Percentiles rank a stretch among this genome's conserved stretches.
Conservation (phyloP, 2,888 invertebrate species). For the Laothoe populi region DNA sequence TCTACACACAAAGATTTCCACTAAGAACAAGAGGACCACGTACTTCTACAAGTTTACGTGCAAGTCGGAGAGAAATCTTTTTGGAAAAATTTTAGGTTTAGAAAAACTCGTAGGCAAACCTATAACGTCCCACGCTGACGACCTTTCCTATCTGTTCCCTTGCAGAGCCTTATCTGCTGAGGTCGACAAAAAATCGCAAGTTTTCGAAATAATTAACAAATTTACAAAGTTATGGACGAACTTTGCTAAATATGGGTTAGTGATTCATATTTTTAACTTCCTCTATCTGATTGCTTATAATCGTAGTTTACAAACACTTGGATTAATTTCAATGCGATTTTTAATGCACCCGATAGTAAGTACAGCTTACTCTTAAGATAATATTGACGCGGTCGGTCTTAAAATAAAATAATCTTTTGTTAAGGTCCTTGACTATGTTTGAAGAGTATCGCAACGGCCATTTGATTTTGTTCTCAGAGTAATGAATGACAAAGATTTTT, state of each 20-base stretch:
- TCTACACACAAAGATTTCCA: conserved; percentile 46
- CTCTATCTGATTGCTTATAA: too few species aligned
- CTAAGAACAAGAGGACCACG: conserved; percentile 45
- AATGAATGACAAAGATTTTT: too few species aligned
- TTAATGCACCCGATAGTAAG: too few species aligned
- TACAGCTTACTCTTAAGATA: too few species aligned
- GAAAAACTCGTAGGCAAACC: conserved; percentile 36
- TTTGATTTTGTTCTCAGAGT: too few species aligned
- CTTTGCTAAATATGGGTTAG: conserved; percentile 50
- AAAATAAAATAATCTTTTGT: too few species aligned
- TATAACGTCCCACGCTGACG: conserved; percentile 55
- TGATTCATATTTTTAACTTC: too few species aligned
- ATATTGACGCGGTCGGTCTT: too few species aligned
- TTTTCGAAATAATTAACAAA: conserved; percentile 54
- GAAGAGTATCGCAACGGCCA: too few species aligned
- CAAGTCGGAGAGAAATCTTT: conserved; percentile 56
- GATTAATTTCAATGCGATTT: too few species aligned
- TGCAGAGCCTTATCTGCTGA: conserved; percentile 39
- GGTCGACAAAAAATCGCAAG: conserved; percentile 45
- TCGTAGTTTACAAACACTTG: too few species aligned
- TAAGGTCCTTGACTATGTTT: too few species aligned
- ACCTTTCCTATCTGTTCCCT: conserved; percentile 58
- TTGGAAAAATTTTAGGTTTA: conserved; percentile 41
- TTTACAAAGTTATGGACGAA: conserved; percentile 66
- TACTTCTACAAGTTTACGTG: conserved; percentile 64